phyloP scores from a whole-genome alignment of 2,113 vertebrate genomes.

The Nicator chloris region DNA sequence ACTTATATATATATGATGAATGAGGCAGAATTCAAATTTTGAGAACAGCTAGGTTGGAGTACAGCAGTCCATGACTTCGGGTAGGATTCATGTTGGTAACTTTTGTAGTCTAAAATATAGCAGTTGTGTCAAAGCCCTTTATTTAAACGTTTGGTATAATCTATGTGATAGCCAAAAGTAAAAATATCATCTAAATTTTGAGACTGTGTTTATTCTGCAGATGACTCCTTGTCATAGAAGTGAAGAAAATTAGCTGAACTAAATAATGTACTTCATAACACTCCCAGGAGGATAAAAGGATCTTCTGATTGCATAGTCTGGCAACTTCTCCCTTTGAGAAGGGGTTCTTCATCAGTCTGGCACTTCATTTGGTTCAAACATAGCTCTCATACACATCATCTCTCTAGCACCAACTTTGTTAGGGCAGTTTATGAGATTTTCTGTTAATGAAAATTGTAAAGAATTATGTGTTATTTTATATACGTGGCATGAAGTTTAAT shows the following conservation, averaged over 20 bases:
- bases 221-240: neutral
- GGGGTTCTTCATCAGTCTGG: neutral
- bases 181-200: neutral
- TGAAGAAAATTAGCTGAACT: neutral
- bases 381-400: neutral
- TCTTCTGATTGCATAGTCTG: neutral
- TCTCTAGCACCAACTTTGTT: neutral
- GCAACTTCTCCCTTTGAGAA: neutral
- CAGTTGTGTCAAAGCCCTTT: neutral
- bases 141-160: neutral
- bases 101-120: neutral
- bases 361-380: neutral
- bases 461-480: neutral
- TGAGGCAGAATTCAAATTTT: neutral
- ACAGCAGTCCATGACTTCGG: neutral
- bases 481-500: neutral
- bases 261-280: neutral
- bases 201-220: neutral
- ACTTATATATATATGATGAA: neutral
- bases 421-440: neutral
- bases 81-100: neutral
- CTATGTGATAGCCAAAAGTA: neutral
- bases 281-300: neutral
- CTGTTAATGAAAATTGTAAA: neutral
- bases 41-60: neutral